phyloP scores from a whole-genome alignment of 2,888 invertebrate genomes.

The Euzophera pinguis region DNA sequence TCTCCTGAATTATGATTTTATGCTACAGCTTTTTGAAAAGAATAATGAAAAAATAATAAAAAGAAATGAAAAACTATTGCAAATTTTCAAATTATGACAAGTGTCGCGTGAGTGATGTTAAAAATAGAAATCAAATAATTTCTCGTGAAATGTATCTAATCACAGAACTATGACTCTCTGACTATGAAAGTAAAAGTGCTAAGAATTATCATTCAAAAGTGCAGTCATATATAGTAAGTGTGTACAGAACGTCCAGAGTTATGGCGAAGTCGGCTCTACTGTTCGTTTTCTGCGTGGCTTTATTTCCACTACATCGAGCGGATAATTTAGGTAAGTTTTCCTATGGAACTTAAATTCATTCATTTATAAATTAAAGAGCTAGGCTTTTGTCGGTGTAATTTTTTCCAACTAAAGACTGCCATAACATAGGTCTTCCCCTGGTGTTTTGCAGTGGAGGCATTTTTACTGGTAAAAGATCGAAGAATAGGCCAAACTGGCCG shows the following conservation, averaged over 20 bases:
- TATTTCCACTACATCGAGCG: constrained; percentile 63
- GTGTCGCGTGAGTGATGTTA: background rate
- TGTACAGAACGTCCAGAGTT: constrained; percentile 17
- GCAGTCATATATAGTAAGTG: constrained; percentile 7
- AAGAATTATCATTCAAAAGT: background rate
- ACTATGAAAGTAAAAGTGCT: background rate
- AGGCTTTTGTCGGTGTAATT: too few species aligned
- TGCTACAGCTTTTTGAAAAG: too few species aligned
- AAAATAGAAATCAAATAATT: background rate
- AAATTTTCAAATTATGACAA: background rate
- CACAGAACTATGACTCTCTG: background rate
- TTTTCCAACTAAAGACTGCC: too few species aligned
- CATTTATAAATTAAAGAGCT: too few species aligned
- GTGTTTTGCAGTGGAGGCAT: too few species aligned
- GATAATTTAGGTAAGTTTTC: constrained; percentile 67
- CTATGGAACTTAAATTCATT: background rate
- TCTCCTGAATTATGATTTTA: too few species aligned
- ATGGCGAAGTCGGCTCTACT: constrained; percentile 58
- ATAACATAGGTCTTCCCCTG: too few species aligned
- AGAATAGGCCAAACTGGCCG: too few species aligned
- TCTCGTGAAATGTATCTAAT: background rate
- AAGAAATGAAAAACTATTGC: too few species aligned
- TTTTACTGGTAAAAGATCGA: too few species aligned
- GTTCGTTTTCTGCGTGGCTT: constrained; percentile 60
- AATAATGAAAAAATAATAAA: too few species aligned